Evolutionary conservation across 2,888 invertebrate genomes (phyloP).

Genomic region (Pyrgus malvae): DNA sequence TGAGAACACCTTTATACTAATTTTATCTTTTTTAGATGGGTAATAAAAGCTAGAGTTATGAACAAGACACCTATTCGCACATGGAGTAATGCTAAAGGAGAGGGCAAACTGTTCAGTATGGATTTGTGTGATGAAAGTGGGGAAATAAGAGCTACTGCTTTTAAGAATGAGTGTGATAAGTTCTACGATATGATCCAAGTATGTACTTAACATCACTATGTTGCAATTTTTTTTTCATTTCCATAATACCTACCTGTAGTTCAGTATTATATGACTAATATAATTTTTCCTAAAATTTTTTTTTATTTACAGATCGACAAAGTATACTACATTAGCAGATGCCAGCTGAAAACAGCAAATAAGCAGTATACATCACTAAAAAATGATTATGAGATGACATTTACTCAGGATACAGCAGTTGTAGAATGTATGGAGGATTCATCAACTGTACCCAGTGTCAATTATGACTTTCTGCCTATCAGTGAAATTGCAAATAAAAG

Average conservation of each 20-base stretch:
- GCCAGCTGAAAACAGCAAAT: constrained; percentile 95
- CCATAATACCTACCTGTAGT: no score
- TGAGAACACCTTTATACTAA: not conserved
- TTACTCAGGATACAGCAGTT: constrained; percentile 87
- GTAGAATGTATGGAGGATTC: constrained; percentile 82
- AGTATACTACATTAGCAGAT: constrained; percentile 93
- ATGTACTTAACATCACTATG: constrained; percentile 17
- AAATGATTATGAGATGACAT: constrained; percentile 98
- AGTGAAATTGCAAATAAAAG: constrained; percentile 85
- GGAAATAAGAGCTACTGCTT: constrained; percentile 95
- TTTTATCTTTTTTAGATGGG: constrained; percentile 84
- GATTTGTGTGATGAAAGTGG: constrained; percentile 97
- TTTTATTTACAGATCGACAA: constrained; percentile 83
- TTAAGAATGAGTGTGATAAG: constrained; percentile 93
- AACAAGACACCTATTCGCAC: constrained; percentile 90
- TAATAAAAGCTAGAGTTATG: constrained; percentile 93
- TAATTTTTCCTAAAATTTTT: not conserved
- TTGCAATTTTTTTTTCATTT: not conserved
- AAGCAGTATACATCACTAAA: constrained; percentile 91
- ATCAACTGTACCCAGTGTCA: constrained; percentile 86
- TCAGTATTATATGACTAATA: not conserved
- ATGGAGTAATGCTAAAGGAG: constrained; percentile 96
- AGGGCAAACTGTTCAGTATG: constrained; percentile 96
- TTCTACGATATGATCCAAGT: constrained; percentile 95
- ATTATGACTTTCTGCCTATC: constrained; percentile 90